Evolutionary conservation across 2,113 vertebrate species (phyloP).

Genomic region (Lampris incognitus): DNA sequence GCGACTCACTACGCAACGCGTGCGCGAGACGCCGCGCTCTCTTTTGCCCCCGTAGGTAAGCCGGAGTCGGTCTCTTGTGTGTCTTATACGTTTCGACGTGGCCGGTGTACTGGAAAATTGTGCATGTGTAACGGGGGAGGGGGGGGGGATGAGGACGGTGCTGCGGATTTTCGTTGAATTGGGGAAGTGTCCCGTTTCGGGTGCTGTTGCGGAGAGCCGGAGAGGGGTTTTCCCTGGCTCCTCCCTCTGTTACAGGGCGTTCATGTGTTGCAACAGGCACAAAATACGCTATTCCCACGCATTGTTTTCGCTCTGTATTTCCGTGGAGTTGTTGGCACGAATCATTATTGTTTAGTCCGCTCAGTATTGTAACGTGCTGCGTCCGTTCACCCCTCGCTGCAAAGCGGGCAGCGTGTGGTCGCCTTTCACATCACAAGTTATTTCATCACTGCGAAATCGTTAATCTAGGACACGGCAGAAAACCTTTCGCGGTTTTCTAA

Average conservation of each 20-base stretch:
- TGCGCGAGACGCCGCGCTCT: constrained; percentile 19
- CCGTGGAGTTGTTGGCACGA: background rate
- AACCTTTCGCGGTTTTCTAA: no score
- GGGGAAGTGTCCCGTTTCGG: constrained; percentile 65
- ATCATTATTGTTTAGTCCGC: background rate
- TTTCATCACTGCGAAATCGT: background rate
- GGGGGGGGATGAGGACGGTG: background rate
- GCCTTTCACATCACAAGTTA: background rate
- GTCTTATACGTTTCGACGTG: constrained; percentile 4
- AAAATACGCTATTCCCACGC: constrained; percentile 66
- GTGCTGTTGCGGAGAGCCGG: constrained; percentile 82
- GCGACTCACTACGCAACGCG: constrained; percentile 10
- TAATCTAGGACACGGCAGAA: no score
- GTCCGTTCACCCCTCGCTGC: background rate
- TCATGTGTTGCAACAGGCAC: constrained; percentile 78
- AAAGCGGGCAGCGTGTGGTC: background rate
- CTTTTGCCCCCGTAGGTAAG: constrained; percentile 27
- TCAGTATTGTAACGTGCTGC: background rate
- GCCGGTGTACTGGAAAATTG: background rate
- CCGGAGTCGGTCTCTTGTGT: background rate
- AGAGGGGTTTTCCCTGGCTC: constrained; percentile 97
- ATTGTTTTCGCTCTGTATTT: constrained; percentile 57
- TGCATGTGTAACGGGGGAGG: constrained; percentile 9
- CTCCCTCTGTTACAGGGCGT: constrained; percentile 86
- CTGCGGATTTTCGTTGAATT: constrained; percentile 40